These are phyloP conservation scores for Mus pahari DNA, from an alignment of 2,113 vertebrate species.

Conservation along the genomic window DNA sequence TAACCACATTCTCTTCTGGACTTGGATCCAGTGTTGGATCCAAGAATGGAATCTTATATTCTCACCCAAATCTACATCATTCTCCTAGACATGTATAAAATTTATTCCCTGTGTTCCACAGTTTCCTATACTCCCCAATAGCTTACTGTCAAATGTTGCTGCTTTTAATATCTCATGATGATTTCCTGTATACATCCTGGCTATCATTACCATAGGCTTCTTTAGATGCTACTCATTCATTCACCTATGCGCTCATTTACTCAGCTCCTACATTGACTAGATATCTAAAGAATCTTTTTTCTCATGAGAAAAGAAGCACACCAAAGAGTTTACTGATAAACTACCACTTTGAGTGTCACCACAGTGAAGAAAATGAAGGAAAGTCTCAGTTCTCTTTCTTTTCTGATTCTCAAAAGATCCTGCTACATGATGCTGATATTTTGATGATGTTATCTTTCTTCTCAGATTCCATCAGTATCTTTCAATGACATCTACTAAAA, in stretches of 20 bases:
- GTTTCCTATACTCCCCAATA: rapidly evolving
- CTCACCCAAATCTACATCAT: neutral
- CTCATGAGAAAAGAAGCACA: neutral
- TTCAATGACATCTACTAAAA: neutral
- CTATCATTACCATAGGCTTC: neutral
- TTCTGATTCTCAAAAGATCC: neutral
- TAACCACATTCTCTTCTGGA: neutral
- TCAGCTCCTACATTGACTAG: neutral
- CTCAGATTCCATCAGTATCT: neutral
- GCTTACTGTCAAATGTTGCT: neutral
- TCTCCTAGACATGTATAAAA: neutral
- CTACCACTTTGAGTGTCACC: neutral
- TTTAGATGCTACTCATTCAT: neutral
- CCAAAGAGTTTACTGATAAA: neutral
- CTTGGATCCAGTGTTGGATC: neutral
- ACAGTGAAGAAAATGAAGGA: neutral
- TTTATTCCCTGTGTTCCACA: neutral
- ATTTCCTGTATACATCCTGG: neutral
- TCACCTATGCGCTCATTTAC: neutral
- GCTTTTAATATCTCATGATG: neutral
- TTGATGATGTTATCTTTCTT: neutral
- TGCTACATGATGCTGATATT: neutral
- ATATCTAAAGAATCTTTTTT: neutral
- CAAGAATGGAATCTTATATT: neutral
- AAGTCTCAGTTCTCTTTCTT: neutral